Evolutionary conservation across 1,140 invertebrate species (phyloP).

Genomic region (Chelonus insularis): DNA sequence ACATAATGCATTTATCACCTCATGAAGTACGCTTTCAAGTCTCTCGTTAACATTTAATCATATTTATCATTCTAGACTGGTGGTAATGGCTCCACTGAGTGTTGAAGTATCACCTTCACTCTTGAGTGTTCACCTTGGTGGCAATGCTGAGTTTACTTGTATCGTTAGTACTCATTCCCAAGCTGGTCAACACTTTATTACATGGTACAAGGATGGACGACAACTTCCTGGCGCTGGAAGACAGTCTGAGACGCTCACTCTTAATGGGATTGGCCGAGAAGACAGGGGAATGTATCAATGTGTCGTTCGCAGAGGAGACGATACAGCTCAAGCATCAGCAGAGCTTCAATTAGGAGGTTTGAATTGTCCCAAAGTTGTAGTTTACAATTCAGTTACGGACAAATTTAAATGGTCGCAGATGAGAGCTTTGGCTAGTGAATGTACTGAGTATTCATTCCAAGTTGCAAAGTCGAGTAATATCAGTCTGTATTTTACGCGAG

Average conservation of each 20-base stretch:
- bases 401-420: neutral
- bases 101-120: constrained; percentile 72
- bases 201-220: constrained; percentile 78
- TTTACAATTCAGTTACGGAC: neutral
- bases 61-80: constrained; percentile 54
- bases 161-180: constrained; percentile 57
- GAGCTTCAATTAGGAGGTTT: constrained; percentile 80
- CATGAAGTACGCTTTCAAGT: neutral
- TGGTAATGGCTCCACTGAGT: constrained; percentile 70
- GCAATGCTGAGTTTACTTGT: constrained; percentile 76
- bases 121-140: constrained; percentile 76
- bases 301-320: constrained; percentile 73
- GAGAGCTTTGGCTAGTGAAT: neutral
- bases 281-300: constrained; percentile 88
- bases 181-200: constrained; percentile 62
- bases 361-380: neutral
- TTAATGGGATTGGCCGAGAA: constrained; percentile 72
- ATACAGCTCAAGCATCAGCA: constrained; percentile 78
- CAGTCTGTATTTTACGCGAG: neutral
- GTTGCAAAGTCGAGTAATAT: constrained; percentile 18
- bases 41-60: constrained; percentile 1
- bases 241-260: constrained; percentile 67
- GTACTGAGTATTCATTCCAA: neutral
- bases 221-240: constrained; percentile 69
- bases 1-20: too few species aligned